Evolutionary conservation across 2,888 invertebrate species (phyloP).

Genomic region (Lasioglossum vierecki): DNA sequence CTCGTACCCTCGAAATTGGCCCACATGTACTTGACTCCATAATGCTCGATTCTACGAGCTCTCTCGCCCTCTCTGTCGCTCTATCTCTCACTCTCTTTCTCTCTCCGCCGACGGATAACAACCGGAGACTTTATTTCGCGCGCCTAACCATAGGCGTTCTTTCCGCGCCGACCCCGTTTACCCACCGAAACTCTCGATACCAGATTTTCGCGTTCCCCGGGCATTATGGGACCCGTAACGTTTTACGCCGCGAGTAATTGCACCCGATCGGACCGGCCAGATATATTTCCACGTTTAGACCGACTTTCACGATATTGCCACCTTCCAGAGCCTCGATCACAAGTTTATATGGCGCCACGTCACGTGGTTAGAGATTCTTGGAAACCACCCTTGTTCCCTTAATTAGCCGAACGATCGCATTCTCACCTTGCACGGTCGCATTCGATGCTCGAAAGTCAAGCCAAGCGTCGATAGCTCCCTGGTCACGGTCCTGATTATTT

Average conservation of each 20-base stretch:
- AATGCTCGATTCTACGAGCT: constrained; percentile 69
- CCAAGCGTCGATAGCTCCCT: not conserved
- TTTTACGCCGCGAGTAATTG: constrained; percentile 62
- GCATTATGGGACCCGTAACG: constrained; percentile 38
- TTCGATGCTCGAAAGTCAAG: not conserved
- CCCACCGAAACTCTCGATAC: not conserved
- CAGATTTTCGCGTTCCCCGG: not conserved
- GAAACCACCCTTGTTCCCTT: not conserved
- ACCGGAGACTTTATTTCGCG: constrained; percentile 43
- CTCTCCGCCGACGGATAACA: constrained; percentile 5
- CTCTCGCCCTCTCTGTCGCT: constrained; percentile 1
- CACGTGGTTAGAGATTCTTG: not conserved
- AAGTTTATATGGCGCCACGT: constrained; percentile 7
- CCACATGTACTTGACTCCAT: constrained; percentile 79
- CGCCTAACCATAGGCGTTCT: constrained; percentile 15
- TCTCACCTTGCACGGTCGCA: not conserved
- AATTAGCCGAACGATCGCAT: not conserved
- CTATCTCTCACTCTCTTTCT: not conserved
- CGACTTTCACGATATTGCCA: not conserved
- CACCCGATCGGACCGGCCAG: constrained; percentile 30
- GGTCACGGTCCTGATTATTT: constrained; percentile 36
- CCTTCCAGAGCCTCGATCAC: not conserved
- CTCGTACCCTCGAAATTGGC: constrained; percentile 73
- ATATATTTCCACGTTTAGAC: constrained; percentile 13
- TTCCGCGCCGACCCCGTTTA: not conserved